Evolutionary conservation across 2,797 vertebrate genomes (phyloP), one percentile per base, ranked within the genome.

Genomic region (Trachurus trachurus): DNA sequence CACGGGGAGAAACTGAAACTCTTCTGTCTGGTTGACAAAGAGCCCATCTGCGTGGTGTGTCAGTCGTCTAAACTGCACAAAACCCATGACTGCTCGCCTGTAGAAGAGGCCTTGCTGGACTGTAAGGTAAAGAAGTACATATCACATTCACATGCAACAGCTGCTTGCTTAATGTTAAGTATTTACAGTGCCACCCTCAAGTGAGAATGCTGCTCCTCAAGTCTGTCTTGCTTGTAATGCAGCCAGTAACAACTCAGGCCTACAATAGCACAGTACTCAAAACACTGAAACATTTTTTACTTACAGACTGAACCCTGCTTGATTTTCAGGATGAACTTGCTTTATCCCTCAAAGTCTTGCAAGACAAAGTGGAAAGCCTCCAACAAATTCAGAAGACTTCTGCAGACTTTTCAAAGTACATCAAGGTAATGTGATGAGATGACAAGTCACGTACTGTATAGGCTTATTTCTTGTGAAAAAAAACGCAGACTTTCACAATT

Each of bases 11-110:
- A 72, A 78, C 29, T 94, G 22, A 95, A 95, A 60, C 92, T 95
- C n/a, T 96, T 96, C 86, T 96, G 95, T 57, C 42, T 92, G 74
- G 85, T 83, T 15, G 95, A 96, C 78, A 92, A 91, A 56, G 84
- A 94, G 84, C 92, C 93, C 8, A 94, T 96, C 70, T 96, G 95
- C 37, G 90, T 94, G 56, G 94, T 94, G 77, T 96, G 95, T 69
- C 94, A 94, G 60, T 71, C 79, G 0, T 96, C 95, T 7, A 95
- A 91, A 86, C 85, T 86, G 37, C 95, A 96, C 89, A 94, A 93
- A 73, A 74, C 40, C 68, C 95, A 96, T 0, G 79, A 93, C 5
- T 95, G 94, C 75, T 88, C 78, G 5, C 94, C 94, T 0, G 39
- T 89, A 13, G 93, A 93, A 9, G 94, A 95, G 87, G 94, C 94